phyloP scores from a whole-genome alignment of 2,888 invertebrate species.

The Drosophila stalkeri region DNA sequence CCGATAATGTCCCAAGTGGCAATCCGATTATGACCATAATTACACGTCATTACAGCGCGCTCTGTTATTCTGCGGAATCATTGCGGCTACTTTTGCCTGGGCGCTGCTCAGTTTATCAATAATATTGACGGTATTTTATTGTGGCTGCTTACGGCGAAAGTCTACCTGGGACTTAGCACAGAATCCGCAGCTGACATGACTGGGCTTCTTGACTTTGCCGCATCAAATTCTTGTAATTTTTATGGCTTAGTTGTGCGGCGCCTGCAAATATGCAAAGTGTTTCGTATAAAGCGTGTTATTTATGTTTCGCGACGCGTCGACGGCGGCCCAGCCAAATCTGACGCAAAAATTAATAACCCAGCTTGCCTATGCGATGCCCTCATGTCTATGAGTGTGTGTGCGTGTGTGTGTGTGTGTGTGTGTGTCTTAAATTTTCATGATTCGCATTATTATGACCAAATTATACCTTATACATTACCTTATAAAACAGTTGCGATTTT shows the following conservation, averaged over 20 bases:
- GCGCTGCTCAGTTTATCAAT: conserved; percentile 34
- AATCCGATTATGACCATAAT: conserved; percentile 84
- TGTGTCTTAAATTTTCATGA: conserved; percentile 79
- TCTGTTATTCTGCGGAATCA: conserved; percentile 69
- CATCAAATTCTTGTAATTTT: conserved; percentile 63
- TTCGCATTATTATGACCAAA: conserved; percentile 85
- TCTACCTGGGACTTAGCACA: conserved; percentile 80
- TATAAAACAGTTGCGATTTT: conserved; percentile 68
- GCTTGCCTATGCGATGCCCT: conserved; percentile 31
- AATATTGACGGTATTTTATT: conserved; percentile 72
- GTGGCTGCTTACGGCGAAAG: conserved; percentile 56
- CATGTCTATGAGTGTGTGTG: conserved; percentile 14
- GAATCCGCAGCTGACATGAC: conserved; percentile 83
- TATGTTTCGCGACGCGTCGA: conserved; percentile 49
- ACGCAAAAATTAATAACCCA: conserved; percentile 80
- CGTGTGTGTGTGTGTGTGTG: conserved; percentile 19
- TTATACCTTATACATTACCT: conserved; percentile 80
- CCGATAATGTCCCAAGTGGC: conserved; percentile 68
- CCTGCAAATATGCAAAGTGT: conserved; percentile 75
- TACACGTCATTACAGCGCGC: conserved; percentile 82
- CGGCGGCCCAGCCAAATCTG: conserved; percentile 49
- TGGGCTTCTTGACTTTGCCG: conserved; percentile 57
- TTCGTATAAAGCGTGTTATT: conserved; percentile 72
- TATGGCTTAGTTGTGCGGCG: conserved; percentile 70
- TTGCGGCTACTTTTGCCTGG: conserved; percentile 9